phyloP scores from a whole-genome alignment of 1,140 invertebrate species.

The Drosophila paulistorum region DNA sequence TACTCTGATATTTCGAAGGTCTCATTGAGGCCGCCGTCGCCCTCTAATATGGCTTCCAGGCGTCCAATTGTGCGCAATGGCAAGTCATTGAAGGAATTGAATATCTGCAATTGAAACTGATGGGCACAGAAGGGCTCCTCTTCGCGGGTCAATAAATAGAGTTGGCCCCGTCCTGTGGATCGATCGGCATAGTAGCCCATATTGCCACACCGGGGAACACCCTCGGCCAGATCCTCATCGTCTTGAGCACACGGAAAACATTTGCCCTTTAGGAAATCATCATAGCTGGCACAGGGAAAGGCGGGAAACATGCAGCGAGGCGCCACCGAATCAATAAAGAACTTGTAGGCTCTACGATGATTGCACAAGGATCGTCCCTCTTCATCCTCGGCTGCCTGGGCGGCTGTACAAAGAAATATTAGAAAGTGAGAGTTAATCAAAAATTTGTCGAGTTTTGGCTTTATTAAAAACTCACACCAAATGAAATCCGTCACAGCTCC shows the following conservation, averaged over 20 bases:
- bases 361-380: conserved; percentile 95
- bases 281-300: conserved; percentile 93
- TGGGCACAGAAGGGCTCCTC: conserved; percentile 97
- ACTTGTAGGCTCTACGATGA: conserved; percentile 95
- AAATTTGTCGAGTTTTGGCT: too few species aligned
- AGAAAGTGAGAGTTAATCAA: too few species aligned
- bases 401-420: conserved; percentile 51
- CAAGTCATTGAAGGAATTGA: conserved; percentile 88
- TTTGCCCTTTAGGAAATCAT: conserved; percentile 88
- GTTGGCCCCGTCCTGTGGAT: conserved; percentile 90
- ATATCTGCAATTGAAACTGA: conserved; percentile 93
- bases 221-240: conserved; percentile 77
- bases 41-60: conserved; percentile 91
- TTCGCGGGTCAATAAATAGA: conserved; percentile 94
- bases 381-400: conserved; percentile 89
- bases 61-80: conserved; percentile 87
- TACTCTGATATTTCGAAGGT: conserved; percentile 94
- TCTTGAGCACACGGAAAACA: conserved; percentile 85
- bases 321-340: conserved; percentile 96
- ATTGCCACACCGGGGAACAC: conserved; percentile 89
- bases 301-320: conserved; percentile 94
- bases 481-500: conserved; percentile 95
- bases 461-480: conserved; percentile 88
- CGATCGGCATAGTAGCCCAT: conserved; percentile 97
- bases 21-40: conserved; percentile 92